Evolutionary conservation across 2,797 vertebrate genomes (phyloP).

Genomic region (Clamator glandarius): DNA sequence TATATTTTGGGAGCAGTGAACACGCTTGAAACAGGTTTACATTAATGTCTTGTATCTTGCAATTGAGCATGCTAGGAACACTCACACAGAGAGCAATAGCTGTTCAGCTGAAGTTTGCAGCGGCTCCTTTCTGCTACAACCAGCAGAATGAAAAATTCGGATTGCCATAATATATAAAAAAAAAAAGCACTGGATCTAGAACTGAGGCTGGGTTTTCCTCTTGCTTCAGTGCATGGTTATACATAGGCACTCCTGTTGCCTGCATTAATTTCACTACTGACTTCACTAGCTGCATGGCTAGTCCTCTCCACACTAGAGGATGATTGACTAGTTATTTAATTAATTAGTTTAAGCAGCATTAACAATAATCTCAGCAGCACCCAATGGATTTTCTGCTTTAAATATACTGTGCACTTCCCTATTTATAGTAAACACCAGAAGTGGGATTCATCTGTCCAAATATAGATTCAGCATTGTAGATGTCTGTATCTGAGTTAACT

Average conservation of each 20-base stretch:
- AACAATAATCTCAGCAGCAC: constrained; percentile 64
- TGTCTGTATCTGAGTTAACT: constrained; percentile 41
- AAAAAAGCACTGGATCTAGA: not conserved
- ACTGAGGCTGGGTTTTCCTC: not conserved
- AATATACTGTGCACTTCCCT: constrained; percentile 59
- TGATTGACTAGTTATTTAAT: constrained; percentile 68
- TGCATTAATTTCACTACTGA: not conserved
- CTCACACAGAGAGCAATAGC: not conserved
- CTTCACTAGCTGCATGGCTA: not conserved
- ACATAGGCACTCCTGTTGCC: not conserved
- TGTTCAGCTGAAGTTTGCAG: constrained; percentile 21
- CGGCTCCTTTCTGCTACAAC: not conserved
- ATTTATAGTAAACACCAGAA: constrained; percentile 73
- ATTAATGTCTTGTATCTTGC: not conserved
- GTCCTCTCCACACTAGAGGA: constrained; percentile 19
- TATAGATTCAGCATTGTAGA: constrained; percentile 61
- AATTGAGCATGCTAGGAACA: not conserved
- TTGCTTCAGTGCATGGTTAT: not conserved
- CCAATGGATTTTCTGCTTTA: constrained; percentile 70
- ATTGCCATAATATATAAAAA: not conserved
- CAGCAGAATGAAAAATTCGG: not conserved
- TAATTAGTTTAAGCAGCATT: constrained; percentile 69
- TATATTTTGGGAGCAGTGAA: not conserved
- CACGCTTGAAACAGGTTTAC: not conserved
- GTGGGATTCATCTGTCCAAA: constrained; percentile 63